These are phyloP conservation scores for Struthidea cinerea DNA, from an alignment of 2,113 vertebrate species.

Conservation along the genomic window DNA sequence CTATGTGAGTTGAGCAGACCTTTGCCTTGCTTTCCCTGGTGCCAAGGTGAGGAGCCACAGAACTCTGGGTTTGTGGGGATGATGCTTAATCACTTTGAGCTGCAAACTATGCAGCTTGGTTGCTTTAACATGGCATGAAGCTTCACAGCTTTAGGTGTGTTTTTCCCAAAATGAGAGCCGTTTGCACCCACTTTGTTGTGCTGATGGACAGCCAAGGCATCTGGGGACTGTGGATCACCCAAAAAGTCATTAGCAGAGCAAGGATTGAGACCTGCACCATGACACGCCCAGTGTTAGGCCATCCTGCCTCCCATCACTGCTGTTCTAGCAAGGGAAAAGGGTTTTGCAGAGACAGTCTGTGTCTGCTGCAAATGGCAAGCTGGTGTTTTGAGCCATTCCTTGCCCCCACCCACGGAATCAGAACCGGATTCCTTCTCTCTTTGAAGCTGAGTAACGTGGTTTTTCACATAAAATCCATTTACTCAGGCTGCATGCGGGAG, in stretches of 20 bases:
- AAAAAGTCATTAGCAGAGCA: background rate
- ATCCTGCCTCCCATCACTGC: fast-evolving
- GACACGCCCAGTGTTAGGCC: fast-evolving
- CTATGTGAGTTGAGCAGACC: background rate
- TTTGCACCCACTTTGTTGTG: background rate
- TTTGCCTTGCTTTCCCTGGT: background rate
- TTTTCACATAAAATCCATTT: slow-evolving; percentile 47
- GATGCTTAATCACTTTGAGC: background rate
- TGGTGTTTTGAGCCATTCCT: background rate
- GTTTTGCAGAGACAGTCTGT: background rate
- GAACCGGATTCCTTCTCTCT: background rate
- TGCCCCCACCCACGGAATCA: background rate
- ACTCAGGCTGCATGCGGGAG: background rate
- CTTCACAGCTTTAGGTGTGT: background rate
- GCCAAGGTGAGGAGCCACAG: background rate
- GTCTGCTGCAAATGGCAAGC: background rate
- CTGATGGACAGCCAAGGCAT: background rate
- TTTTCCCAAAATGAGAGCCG: background rate
- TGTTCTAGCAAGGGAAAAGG: background rate
- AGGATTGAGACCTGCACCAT: background rate
- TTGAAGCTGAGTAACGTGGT: background rate
- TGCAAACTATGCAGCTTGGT: background rate
- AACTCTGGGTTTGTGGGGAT: background rate
- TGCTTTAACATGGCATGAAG: fast-evolving
- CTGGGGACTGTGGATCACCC: too few species aligned